phyloP scores from a whole-genome alignment of 2,797 vertebrate genomes.

The Basileuterus tristriatus region DNA sequence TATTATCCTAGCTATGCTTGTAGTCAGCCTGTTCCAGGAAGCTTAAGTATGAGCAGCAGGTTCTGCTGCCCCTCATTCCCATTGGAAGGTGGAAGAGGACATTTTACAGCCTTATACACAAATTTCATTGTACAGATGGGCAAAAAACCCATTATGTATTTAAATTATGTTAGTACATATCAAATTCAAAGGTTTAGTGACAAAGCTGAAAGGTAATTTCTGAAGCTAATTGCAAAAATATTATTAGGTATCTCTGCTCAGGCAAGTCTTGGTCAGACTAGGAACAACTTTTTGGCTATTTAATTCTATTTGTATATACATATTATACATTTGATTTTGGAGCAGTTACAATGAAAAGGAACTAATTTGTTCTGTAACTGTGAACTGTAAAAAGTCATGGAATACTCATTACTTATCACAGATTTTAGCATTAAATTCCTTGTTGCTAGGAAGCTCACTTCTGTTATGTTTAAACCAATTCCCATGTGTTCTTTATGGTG shows the following conservation, averaged over 20 bases:
- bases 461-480: neutral
- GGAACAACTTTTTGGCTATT: neutral
- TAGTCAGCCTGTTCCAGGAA: conserved; percentile 57
- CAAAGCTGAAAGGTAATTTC: neutral
- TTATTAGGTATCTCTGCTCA: neutral
- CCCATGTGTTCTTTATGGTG: neutral
- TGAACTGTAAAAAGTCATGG: neutral
- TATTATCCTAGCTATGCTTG: conserved; percentile 60
- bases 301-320: neutral
- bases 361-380: neutral
- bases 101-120: neutral
- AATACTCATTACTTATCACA: neutral
- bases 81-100: neutral
- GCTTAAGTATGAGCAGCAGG: conserved; percentile 40
- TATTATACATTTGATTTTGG: neutral
- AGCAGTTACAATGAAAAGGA: neutral
- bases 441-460: neutral
- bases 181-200: neutral
- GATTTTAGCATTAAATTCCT: conserved; percentile 3
- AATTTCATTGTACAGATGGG: neutral
- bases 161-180: neutral
- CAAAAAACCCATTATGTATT: neutral
- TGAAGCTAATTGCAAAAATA: neutral
- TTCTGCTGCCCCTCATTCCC: conserved; percentile 6
- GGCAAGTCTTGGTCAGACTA: neutral